These are phyloP conservation scores for Abscondita cerata DNA, from an alignment of 2,888 invertebrate genomes.

Conservation along the genomic window DNA sequence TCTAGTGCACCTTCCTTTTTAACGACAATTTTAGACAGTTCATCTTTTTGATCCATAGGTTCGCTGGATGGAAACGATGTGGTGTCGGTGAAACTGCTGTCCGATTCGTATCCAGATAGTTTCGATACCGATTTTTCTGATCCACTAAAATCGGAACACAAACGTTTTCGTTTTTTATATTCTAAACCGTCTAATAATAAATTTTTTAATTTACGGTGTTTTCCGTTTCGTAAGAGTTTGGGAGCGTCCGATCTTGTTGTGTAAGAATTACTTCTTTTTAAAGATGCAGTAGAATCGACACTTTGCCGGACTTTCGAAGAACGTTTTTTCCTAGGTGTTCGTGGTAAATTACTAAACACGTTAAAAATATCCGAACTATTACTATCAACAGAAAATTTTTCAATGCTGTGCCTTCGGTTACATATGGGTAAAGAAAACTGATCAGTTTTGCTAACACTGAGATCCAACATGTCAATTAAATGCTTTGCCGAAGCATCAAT, in stretches of 20 bases:
- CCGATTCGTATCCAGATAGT: constrained; percentile 68
- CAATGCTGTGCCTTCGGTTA: constrained; percentile 56
- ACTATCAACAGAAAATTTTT: constrained; percentile 50
- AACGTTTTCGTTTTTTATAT: constrained; percentile 60
- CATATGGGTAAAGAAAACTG: constrained; percentile 41
- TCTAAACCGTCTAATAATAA: constrained; percentile 66
- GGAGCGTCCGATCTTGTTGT: constrained; percentile 67
- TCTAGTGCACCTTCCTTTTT: constrained; percentile 32
- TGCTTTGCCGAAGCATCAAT: constrained; percentile 52
- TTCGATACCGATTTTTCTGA: constrained; percentile 69
- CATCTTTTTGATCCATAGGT: constrained; percentile 40
- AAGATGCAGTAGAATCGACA: constrained; percentile 41
- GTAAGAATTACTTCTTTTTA: constrained; percentile 61
- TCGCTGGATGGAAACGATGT: constrained; percentile 52
- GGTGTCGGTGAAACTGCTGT: constrained; percentile 67
- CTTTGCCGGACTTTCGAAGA: constrained; percentile 47
- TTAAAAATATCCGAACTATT: constrained; percentile 44
- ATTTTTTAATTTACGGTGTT: constrained; percentile 68
- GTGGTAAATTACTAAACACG: constrained; percentile 49
- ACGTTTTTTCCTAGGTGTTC: constrained; percentile 51
- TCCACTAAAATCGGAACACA: constrained; percentile 66
- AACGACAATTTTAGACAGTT: constrained; percentile 19
- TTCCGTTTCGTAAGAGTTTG: constrained; percentile 70
- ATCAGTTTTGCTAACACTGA: constrained; percentile 50
- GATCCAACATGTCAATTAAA: constrained; percentile 57